Evolutionary conservation across 2,113 vertebrate species (phyloP), one percentile per base, ranked within the genome.

Genomic region (Probosciger aterrimus): DNA sequence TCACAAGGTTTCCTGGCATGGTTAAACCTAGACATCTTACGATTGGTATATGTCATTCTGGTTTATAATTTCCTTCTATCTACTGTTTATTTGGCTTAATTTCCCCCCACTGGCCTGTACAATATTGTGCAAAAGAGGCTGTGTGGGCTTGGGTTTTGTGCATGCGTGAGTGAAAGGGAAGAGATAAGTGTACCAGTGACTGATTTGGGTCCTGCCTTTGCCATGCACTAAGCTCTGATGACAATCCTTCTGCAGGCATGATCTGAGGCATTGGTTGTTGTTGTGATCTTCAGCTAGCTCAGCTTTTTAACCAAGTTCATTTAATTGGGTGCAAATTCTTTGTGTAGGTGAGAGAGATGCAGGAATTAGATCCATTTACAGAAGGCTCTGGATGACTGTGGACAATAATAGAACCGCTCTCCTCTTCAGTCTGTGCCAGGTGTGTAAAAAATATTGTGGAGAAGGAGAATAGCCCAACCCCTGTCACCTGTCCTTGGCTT

Each of bases 371-470:
- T 53, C 79, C 37, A 19, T 7, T 62, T 63, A 31, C 31, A 49
- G 67, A 27, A 79, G 9, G 15, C 63, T 86, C 20, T 1, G 1
- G 57, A 43, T 80, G 39, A 60, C 30, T 2, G 2, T 19, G 2
- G 2, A 43, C 27, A 33, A 57, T 60, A 86, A 47, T 12, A 59
- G 39, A 88, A 73, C 33, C 3, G 8, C 30, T 65, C 16, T 44
- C 11, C 44, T 74, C 28, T 53, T 63, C 50, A 11, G 31, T 91
- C 46, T 53, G 13, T 68, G 43, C 8, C 1, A 3, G 6, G 19
- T 60, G 4, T 6, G 0, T n/a, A 55, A 60, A 69, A 89, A 92
- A 37, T 41, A 46, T 6, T 25, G 0, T 0, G 1, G 27, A 15
- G 9, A 82, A 74, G 13, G 10, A 69, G 35, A 57, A 13, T 46